Evolutionary conservation across 2,888 invertebrate species (phyloP).

Genomic region (Pristionchus entomophagus): DNA sequence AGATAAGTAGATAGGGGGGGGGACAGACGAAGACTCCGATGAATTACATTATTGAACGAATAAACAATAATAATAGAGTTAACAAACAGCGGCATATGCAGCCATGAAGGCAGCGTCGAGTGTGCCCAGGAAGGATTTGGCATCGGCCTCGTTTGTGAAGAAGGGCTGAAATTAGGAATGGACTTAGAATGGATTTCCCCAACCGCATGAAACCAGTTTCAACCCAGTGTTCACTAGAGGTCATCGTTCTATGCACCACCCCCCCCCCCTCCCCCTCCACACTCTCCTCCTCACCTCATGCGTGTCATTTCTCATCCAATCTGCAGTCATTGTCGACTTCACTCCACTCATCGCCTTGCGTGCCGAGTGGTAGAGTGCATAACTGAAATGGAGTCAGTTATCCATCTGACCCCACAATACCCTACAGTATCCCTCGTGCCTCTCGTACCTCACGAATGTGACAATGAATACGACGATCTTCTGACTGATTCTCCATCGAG

Average conservation of each 20-base stretch:
- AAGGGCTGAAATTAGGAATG: slow-evolving; percentile 56
- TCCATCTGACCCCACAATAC: neutral
- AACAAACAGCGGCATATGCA: slow-evolving; percentile 68
- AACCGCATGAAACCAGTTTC: too few relatives aligned
- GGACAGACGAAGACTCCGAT: too few relatives aligned
- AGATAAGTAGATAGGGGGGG: too few relatives aligned
- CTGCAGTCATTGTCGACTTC: slow-evolving; percentile 70
- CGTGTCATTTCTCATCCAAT: slow-evolving; percentile 69
- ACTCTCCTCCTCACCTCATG: slow-evolving; percentile 53
- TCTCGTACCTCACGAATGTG: slow-evolving; percentile 65
- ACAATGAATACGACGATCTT: slow-evolving; percentile 66
- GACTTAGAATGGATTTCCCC: too few relatives aligned
- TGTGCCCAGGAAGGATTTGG: slow-evolving; percentile 73
- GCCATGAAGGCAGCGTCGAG: slow-evolving; percentile 75
- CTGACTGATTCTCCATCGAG: slow-evolving; percentile 20
- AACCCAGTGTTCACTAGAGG: too few relatives aligned
- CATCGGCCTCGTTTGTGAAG: slow-evolving; percentile 65
- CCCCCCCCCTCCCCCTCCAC: neutral
- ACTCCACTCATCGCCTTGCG: slow-evolving; percentile 73
- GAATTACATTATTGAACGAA: neutral
- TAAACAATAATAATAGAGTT: neutral
- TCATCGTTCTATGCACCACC: neutral
- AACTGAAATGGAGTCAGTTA: slow-evolving; percentile 56
- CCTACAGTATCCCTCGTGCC: neutral
- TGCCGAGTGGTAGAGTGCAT: slow-evolving; percentile 73